Evolutionary conservation across 2,797 vertebrate species (phyloP), one percentile per base, ranked within the genome.

Genomic region (Xenopus petersii): DNA sequence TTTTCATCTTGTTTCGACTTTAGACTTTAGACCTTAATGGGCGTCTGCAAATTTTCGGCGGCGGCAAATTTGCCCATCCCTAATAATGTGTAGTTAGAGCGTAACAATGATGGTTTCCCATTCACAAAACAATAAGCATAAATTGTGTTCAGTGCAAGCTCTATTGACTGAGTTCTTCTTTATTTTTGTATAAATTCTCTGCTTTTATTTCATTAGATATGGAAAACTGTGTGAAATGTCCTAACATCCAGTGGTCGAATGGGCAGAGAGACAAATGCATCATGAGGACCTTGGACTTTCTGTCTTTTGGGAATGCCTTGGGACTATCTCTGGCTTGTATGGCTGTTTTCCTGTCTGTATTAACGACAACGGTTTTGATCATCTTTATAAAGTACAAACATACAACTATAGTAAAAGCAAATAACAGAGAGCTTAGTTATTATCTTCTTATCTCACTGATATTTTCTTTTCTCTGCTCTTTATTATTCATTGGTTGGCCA

Each of bases 391-490:
- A 68, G 15, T 42, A 71, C 16, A 11, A 26, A 36, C 17, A 58
- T 8, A 76, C 59, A 8, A 33, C 67, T 15, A 55, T 76, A 13
- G 74, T 76, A 7, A 76, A 65, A 60, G 68, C 74, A 10, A 76
- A 76, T 42, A 76, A 76, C 61, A 60, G 48, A 30, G 42, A 48
- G 5, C 74, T 76, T n/a, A 76, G 67, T 30, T 71, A 24, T 46
- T 59, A 47, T 5, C 67, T 76, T 4, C 74, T 76, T 26, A 2
- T 70, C 5, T 74, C 72, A 11, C 67, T 67, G 6, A 48, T 69
- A 24, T 26, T 74, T 36, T 79, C 49, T 17, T 79, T 79, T 26
- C 67, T 79, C 30, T 74, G 64, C 8, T 36, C 74, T 8, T 49
- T 76, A 17, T 13, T 71, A 42, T 76, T 76, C 17, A 71, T 76